Conservation (phyloP, 35 echinoderm and acorn worm genomes). For the Apostichopus parvimensis region DNA sequence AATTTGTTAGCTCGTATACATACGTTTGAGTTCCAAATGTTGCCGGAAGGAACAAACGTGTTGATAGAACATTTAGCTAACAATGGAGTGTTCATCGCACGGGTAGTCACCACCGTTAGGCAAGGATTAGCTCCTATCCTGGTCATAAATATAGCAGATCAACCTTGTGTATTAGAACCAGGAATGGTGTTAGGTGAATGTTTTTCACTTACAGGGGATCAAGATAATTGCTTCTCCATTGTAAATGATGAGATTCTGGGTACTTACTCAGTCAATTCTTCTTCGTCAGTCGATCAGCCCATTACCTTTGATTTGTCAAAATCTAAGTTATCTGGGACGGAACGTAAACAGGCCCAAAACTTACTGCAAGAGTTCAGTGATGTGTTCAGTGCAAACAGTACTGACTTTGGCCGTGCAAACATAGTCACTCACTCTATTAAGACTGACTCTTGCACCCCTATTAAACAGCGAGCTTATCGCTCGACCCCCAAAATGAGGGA, state of each 20-base stretch:
- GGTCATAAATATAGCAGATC: background rate
- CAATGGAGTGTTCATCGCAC: background rate
- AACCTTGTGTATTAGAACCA: background rate
- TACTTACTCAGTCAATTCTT: background rate
- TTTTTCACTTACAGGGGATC: background rate
- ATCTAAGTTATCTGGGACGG: conserved; percentile 3
- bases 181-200: background rate
- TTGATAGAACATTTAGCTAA: background rate
- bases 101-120: background rate
- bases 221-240: background rate
- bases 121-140: background rate
- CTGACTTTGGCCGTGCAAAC: conserved; percentile 56
- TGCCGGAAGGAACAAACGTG: background rate
- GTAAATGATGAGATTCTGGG: background rate
- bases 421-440: conserved; percentile 43
- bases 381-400: conserved; percentile 39
- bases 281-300: background rate
- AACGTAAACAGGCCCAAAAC: background rate
- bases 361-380: conserved; percentile 22
- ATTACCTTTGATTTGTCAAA: background rate
- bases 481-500: conserved; percentile 44
- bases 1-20: background rate
- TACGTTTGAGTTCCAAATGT: background rate
- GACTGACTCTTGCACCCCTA: background rate
- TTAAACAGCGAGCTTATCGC: conserved; percentile 48